phyloP scores from a whole-genome alignment of 64 coral and sea anemone species.

The Montipora foliosa region DNA sequence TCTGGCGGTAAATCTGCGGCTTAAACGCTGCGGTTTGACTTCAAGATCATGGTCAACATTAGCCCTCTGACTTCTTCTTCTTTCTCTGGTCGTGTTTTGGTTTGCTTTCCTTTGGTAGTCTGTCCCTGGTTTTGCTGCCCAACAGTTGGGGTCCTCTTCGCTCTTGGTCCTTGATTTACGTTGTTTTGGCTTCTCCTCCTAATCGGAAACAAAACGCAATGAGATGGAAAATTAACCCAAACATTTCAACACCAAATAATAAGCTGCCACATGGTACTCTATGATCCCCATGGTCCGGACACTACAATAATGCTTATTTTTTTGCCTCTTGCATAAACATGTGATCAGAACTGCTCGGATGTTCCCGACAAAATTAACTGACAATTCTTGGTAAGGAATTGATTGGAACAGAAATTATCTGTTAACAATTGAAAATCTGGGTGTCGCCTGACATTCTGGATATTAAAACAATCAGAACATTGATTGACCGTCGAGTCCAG shows the following conservation, averaged over 20 bases:
- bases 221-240: neutral
- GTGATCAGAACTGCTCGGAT: too few species aligned
- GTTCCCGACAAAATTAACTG: too few species aligned
- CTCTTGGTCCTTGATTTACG: slow-evolving; percentile 75
- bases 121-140: slow-evolving; percentile 42
- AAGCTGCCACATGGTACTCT: too few species aligned
- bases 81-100: slow-evolving; percentile 73
- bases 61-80: slow-evolving; percentile 58
- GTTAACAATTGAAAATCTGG: too few species aligned
- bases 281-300: too few species aligned
- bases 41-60: slow-evolving; percentile 83
- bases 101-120: slow-evolving; percentile 55
- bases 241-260: neutral
- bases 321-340: too few species aligned
- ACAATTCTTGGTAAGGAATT: too few species aligned
- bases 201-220: neutral
- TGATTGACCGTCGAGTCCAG: too few species aligned
- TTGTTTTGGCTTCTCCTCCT: slow-evolving; percentile 67
- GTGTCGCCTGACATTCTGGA: too few species aligned
- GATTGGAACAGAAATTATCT: neutral
- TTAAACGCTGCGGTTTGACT: slow-evolving; percentile 80
- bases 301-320: too few species aligned
- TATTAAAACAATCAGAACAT: too few species aligned
- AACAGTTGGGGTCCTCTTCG: slow-evolving; percentile 68
- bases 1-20: slow-evolving; percentile 89